These are phyloP conservation scores for Drosophila subsilvestris DNA, from an alignment of 2,888 invertebrate genomes.

Conservation along the genomic window DNA sequence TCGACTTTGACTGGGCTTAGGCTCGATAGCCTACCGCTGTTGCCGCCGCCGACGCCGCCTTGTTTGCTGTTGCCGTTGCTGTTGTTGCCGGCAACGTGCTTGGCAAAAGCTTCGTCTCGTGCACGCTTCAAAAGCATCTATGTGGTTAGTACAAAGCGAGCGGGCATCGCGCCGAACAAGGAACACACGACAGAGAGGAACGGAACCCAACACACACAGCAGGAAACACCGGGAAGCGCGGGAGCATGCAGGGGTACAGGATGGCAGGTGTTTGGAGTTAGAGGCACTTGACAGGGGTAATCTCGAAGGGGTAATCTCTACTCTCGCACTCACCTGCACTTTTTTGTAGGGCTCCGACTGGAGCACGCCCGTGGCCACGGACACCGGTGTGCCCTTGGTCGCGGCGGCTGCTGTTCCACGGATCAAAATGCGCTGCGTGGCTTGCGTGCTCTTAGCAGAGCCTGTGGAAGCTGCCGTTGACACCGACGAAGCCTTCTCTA, in stretches of 20 bases:
- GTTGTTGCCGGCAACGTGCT: constrained; percentile 46
- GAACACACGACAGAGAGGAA: constrained; percentile 7
- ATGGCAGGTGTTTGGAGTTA: constrained; percentile 1
- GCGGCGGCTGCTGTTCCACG: constrained; percentile 7
- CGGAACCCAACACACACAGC: constrained; percentile 1
- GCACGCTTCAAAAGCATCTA: constrained; percentile 83
- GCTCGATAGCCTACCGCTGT: constrained; percentile 53
- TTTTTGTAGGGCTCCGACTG: constrained; percentile 73
- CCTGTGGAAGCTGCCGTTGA: constrained; percentile 26
- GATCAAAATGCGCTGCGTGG: constrained; percentile 25
- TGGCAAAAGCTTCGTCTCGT: constrained; percentile 76
- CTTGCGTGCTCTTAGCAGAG: constrained; percentile 32
- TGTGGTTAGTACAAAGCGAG: constrained; percentile 57
- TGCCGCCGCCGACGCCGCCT: constrained; percentile 5
- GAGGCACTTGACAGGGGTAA: neutral
- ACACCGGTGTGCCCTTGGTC: constrained; percentile 36
- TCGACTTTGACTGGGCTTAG: constrained; percentile 17
- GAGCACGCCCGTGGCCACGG: constrained; percentile 53
- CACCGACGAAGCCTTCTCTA: constrained; percentile 41
- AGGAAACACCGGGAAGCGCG: neutral
- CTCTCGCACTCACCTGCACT: constrained; percentile 65
- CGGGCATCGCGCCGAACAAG: constrained; percentile 42
- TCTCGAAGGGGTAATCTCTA: too few species aligned
- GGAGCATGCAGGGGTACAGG: constrained; percentile 9
- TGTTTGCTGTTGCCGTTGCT: constrained; percentile 37